Evolutionary conservation across 2,113 vertebrate species (phyloP), one percentile per base, ranked within the genome.

Genomic region (Myotis yumanensis): DNA sequence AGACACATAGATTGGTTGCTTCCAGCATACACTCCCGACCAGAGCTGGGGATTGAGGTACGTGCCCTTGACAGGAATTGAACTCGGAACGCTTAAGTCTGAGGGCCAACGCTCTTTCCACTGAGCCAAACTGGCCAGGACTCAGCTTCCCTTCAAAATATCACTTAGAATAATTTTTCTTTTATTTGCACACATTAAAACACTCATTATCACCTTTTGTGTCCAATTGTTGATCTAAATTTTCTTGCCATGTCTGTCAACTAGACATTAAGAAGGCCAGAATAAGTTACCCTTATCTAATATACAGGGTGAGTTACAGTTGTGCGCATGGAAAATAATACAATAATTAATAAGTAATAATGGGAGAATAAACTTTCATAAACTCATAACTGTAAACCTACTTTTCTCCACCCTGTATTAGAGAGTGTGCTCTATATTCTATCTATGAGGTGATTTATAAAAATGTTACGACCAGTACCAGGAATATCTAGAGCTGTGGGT

Each of bases 361-460:
- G 32, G 46, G 32, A 52, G 30, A 77, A 52, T 77, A 52, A 77
- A 77, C 48, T 52, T 77, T n/a, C 17, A 3, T 3, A 11, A 52
- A 77, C 9, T 77, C 48, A n/a, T 17, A 77, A 77, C 30, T 77
- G 30, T 77, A 77, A 77, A 77, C 30, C 30, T n/a, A 51, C 28
- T 77, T 77, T 77, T 52, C 46, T 52, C 30, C 48, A 77, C 75
- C 46, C 75, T n/a, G 17, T 51, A 84, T 11, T 89, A 22, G n/a
- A 71, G 4, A 89, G 15, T 62, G 40, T 82, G 18, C 7, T 69
- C 30, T 51, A 66, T 69, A 89, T 71, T 84, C 57, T 84, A 4
- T 86, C n/a, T 88, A 22, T 77, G 20, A 92, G 32, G 22, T 75
- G 73, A 83, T 46, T 75, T 95, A 77, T 43, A 94, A 90, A 90